Percentiles rank a stretch among this genome's conserved stretches.
phyloP scores from a whole-genome alignment of 2,888 invertebrate species.

The Xanthorhoe spadicearia region DNA sequence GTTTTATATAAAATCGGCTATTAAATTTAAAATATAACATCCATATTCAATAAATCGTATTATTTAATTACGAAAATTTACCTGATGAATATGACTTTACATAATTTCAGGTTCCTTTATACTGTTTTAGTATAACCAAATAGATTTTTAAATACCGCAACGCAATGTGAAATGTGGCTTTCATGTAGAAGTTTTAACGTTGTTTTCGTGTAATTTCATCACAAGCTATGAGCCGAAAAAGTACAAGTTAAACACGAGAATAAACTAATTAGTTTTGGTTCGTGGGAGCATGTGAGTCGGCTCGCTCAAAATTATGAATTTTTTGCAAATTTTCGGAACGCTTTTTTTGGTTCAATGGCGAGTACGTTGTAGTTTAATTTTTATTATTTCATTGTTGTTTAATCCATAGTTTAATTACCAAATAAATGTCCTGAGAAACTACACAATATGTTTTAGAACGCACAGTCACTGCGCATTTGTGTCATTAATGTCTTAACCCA shows the following conservation, averaged over 20 bases:
- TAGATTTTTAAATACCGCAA: not conserved
- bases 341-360: not conserved
- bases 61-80: too few relatives aligned
- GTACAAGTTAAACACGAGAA: constrained; percentile 29
- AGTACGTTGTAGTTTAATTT: too few relatives aligned
- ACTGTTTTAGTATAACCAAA: not conserved
- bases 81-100: not conserved
- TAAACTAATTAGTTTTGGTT: constrained; percentile 24
- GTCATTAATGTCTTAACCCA: not conserved
- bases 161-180: not conserved
- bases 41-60: too few relatives aligned
- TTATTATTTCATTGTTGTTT: too few relatives aligned
- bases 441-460: too few relatives aligned
- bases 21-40: too few relatives aligned
- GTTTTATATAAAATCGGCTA: not conserved
- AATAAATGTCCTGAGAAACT: too few relatives aligned
- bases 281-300: constrained; percentile 1
- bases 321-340: not conserved
- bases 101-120: too few relatives aligned
- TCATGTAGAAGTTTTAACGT: constrained; percentile 21
- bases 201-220: constrained; percentile 34
- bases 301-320: constrained; percentile 7
- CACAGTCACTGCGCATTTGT: too few relatives aligned
- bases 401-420: too few relatives aligned
- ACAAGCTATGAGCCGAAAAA: constrained; percentile 23